Conservation (phyloP, 2,888 invertebrate species). For the Hemaris fuciformis region DNA sequence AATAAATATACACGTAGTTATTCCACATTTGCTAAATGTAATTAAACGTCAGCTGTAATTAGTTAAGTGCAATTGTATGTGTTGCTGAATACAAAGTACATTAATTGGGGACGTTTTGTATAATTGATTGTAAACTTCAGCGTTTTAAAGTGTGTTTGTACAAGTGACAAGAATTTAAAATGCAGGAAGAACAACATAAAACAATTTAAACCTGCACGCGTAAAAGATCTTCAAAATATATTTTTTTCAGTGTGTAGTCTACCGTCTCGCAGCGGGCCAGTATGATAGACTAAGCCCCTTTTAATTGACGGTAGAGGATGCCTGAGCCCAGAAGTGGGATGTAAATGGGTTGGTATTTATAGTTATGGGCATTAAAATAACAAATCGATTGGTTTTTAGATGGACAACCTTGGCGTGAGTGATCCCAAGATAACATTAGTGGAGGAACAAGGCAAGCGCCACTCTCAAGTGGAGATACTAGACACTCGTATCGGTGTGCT, state of each 20-base stretch:
- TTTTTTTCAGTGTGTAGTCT: too few species aligned
- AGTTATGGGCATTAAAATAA: neutral
- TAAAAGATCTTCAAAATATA: too few species aligned
- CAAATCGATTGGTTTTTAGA: constrained; percentile 51
- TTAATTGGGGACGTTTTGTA: constrained; percentile 5
- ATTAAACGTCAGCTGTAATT: neutral
- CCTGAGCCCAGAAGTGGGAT: too few species aligned
- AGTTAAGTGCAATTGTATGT: neutral
- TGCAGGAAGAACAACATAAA: too few species aligned
- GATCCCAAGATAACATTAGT: constrained; percentile 86
- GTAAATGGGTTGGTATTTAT: neutral
- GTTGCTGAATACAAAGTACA: neutral
- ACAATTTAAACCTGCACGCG: neutral
- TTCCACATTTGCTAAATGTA: too few species aligned
- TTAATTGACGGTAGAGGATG: too few species aligned
- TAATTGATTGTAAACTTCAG: neutral
- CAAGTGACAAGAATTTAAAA: neutral
- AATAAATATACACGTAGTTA: too few species aligned
- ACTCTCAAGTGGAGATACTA: constrained; percentile 88
- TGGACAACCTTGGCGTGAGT: constrained; percentile 83
- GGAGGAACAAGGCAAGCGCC: constrained; percentile 87
- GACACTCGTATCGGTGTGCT: constrained; percentile 87
- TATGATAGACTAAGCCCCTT: too few species aligned
- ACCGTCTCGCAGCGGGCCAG: too few species aligned
- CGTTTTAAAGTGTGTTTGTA: neutral